A percentile compares a stretch with the other conserved stretches of the same genome.
Evolutionary conservation across 2,113 vertebrate species (phyloP).

Genomic region (Anas platyrhynchos): DNA sequence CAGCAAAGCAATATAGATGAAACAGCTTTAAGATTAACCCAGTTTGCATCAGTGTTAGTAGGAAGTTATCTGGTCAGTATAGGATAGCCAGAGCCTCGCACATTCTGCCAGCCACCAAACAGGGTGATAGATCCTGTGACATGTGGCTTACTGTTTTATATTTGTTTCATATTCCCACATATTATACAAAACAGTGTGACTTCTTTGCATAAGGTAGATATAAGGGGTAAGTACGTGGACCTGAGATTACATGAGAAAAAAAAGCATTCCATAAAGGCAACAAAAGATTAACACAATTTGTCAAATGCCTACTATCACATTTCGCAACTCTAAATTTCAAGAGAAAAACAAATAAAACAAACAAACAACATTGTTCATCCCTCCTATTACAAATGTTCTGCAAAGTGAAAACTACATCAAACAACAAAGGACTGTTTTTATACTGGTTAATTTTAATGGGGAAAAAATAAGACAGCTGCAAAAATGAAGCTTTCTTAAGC

Average conservation of each 20-base stretch:
- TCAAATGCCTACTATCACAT: background rate
- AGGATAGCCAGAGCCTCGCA: background rate
- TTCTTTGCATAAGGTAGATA: background rate
- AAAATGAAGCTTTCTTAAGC: background rate
- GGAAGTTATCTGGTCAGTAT: background rate
- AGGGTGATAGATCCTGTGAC: background rate
- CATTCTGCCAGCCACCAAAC: background rate
- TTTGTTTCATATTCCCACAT: background rate
- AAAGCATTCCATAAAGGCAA: background rate
- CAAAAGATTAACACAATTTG: background rate
- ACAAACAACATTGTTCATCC: background rate
- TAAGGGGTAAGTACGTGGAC: background rate
- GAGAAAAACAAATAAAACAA: background rate
- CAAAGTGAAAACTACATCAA: background rate
- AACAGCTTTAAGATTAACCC: background rate
- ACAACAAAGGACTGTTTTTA: background rate
- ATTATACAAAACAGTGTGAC: background rate
- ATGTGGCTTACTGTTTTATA: background rate
- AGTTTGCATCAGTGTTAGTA: background rate
- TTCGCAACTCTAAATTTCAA: background rate
- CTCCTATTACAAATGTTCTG: background rate
- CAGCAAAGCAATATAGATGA: background rate
- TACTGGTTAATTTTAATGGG: background rate
- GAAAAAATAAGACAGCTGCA: background rate
- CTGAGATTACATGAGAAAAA: background rate